A percentile compares a stretch with the other conserved stretches of the same genome.
Conservation (phyloP, 2,797 vertebrate species). For the Gymnothorax reevesii region DNA sequence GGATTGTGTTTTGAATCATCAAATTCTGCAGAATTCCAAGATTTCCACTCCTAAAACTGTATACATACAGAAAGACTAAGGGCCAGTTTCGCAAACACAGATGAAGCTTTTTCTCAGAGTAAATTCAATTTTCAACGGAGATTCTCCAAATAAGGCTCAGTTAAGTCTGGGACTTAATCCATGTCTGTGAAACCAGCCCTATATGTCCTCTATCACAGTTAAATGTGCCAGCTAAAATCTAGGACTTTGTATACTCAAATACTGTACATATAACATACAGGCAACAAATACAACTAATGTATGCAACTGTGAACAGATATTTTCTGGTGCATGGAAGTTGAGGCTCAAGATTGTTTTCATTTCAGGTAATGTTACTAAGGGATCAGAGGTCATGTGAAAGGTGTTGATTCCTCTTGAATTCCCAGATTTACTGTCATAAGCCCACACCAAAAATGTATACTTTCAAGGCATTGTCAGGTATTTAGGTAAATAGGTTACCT, state of each 20-base stretch:
- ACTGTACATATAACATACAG: background rate
- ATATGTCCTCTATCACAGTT: conserved; percentile 17
- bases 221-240: background rate
- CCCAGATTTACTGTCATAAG: background rate
- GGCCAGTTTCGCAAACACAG: no score
- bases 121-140: no score
- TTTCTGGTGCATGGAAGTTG: conserved; percentile 2
- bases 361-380: conserved; percentile 13
- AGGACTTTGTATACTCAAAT: background rate
- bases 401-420: conserved; percentile 3
- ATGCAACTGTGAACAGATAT: background rate
- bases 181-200: background rate
- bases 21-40: background rate
- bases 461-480: conserved; percentile 17
- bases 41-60: background rate
- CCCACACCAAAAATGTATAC: conserved; percentile 9
- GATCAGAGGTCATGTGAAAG: conserved; percentile 4
- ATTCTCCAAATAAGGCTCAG: no score
- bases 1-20: background rate
- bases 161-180: no score
- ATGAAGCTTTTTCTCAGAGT: no score
- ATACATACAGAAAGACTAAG: background rate
- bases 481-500: no score
- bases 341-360: conserved; percentile 15
- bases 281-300: background rate